Evolutionary conservation across 35 echinoderm and acorn worm species (phyloP), one percentile per base, ranked within the genome.

Genomic region (Strongylocentrotus purpuratus): DNA sequence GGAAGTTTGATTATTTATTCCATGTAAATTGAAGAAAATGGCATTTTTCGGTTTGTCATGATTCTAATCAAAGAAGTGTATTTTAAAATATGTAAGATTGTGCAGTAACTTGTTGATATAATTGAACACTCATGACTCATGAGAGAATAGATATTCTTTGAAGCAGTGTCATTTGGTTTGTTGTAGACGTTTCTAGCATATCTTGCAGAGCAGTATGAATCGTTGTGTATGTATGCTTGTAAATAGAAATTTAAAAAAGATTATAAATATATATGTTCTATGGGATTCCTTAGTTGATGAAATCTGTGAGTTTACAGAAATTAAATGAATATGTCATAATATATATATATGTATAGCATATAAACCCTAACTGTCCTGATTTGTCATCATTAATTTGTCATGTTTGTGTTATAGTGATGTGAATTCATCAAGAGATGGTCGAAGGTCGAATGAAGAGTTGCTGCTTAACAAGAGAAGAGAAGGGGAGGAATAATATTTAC

Each of bases 301-400:
- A 78, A 78, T 28, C 65, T 22, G 28, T 28, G 65, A 78, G 20
- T 78, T 78, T 31, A 78, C 65, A 78, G 22, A 78, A 78, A 78
- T 78, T 78, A 78, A 78, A 78, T 78, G 65, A 78, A 78, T 78
- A 78, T 78, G 65, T 78, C 22, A 78, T 78, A 78, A 78, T 78
- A 78, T 78, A 78, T 78, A n/a, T 78, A 78, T 78, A 78, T 55
- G 65, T 78, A 78, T 78, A 78, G 65, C 65, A 28, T 78, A 78
- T 78, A 78, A 78, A 25, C 28, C 18, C 20, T 28, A 78, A 78
- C 20, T 78, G 22, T 18, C 25, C 2, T n/a, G 22, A 71, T 28
- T 55, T 78, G 20, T 28, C 22, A 78, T 78, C 7, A 8, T 22
- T 78, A 8, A 78, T 78, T 78, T 78, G 65, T 78, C 22, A 78